Percentiles rank a stretch among this genome's conserved stretches.
Conservation (phyloP, 2,113 vertebrate species). For the Erpornis zantholeuca region DNA sequence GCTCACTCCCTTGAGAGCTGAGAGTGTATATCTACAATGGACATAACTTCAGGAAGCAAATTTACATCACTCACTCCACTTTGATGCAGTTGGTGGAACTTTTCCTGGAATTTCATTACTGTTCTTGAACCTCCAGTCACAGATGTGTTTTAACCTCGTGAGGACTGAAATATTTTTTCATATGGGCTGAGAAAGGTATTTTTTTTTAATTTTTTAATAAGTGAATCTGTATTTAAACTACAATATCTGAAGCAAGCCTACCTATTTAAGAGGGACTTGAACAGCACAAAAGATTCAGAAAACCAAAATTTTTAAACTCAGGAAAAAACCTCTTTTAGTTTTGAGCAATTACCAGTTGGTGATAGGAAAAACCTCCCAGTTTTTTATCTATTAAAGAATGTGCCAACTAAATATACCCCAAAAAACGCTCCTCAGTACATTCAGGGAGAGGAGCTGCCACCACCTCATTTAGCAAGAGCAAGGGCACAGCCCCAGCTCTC, state of each 20-base stretch:
- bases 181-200: not conserved
- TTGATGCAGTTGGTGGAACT: not conserved
- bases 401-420: not conserved
- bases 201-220: not conserved
- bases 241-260: not conserved
- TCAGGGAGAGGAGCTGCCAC: not conserved
- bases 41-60: not conserved
- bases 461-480: slow-evolving; percentile 15
- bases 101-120: not conserved
- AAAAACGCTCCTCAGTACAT: not conserved
- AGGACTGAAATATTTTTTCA: not conserved
- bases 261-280: not conserved
- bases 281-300: not conserved
- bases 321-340: not conserved
- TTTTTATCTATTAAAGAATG: not conserved
- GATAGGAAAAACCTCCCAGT: not conserved
- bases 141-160: not conserved
- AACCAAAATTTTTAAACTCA: not conserved
- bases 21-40: not conserved
- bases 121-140: not conserved
- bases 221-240: not conserved
- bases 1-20: not conserved
- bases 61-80: not conserved
- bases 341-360: not conserved
- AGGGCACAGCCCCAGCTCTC: slow-evolving; percentile 19